Base-by-base conservation (phyloP, 1,140 invertebrate species). In the Drosophila pallidifrons region DNA sequence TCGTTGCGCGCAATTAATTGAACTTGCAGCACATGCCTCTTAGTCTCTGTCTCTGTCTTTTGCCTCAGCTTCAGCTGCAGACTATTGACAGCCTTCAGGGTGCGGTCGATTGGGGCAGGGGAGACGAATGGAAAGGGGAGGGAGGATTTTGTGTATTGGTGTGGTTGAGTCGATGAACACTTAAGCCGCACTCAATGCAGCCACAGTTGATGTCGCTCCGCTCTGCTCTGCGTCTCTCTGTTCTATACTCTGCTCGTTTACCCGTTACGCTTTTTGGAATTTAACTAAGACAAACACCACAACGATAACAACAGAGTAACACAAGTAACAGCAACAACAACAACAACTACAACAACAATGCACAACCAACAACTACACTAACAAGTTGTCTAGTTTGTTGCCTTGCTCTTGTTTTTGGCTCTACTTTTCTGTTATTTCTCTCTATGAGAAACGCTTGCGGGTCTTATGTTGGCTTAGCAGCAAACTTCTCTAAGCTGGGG, bases 1-100 rank as follows among this genome's bases (percentile, higher is more conserved):
- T 82, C 80, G 79, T 78, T 91, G 82, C 82, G 88, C 88, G 88
- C 88, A 91, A 91, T 91, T 91, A 91, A 91, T 91, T 91, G 88
- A 91, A 91, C 88, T 91, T 91, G 87, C 82, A 87, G 82, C 78
- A 73, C 60, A 69, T 79, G 60, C 64, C 69, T 43, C 30, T 61
- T 71, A 77, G 13, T 15, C 46, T 58, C 20, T 28, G 38, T 13
- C 58, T n/a, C 73, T 4, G 65, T 25, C 45, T 30, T 69, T 68
- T 16, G 35, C 35, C 52, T 54, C 38, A 58, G 63, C 47, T 54
- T 52, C 63, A 67, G 72, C 64, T 65, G 60, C 76, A 79, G 74
- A 82, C 79, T 82, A 91, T 91, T 89, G 85, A 89, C 85, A 90
- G 81, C 75, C 77, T 66, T 46, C 55, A 43, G 73, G 75, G 63